Base-by-base conservation (phyloP, 2,113 vertebrate genomes). In the Dasyurus viverrinus region DNA sequence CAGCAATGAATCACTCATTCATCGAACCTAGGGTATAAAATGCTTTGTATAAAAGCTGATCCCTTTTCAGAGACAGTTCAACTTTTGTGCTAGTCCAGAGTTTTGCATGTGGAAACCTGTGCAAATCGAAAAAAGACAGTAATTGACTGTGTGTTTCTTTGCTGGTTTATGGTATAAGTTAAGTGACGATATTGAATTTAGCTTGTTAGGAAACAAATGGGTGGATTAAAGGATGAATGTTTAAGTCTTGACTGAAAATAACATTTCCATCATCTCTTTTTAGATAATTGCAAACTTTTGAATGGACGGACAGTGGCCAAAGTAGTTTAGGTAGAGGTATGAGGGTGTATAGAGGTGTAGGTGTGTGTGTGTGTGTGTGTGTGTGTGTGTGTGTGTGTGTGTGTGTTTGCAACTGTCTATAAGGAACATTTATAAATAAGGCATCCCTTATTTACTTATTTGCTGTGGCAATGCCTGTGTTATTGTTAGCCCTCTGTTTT, bases 1-100 rank as follows among this genome's bases (percentile, higher is more conserved):
- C 96, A 97, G 26, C 36, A 50, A 89, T 93, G 30, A 95, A 95
- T 91, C 46, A 95, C 94, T 96, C 93, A 53, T 46, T 96, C 89
- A 91, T 93, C 95, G 92, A 96, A 94, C 14, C 54, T 53, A 0
- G 3, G 89, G 47, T 76, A 94, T 94, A 95, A 93, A 96, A 91
- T 89, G 76, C 8, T 54, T 90, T 97, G 93, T 0, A 0, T 42
- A 95, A 95, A 92, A 90, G 0, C 2, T 25, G 53, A 94, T 90
- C 27, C 92, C 12, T 93, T 96, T 96, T 93, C 92, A 95, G 0
- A 0, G 0, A 55, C 54, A 93, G 53, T 89, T 89, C 48, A 93
- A 47, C 2, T 68, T 19, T 11, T 68, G 92, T 92, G 93, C 26
- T 84, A 47, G 90, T 84, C 53, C 91, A 92, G 91, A 92, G 47